A percentile compares a stretch with the other conserved stretches of the same genome.
These are phyloP conservation scores for Melanotaenia parkinsoni DNA, from an alignment of 2,797 vertebrate genomes.

Conservation along the genomic window DNA sequence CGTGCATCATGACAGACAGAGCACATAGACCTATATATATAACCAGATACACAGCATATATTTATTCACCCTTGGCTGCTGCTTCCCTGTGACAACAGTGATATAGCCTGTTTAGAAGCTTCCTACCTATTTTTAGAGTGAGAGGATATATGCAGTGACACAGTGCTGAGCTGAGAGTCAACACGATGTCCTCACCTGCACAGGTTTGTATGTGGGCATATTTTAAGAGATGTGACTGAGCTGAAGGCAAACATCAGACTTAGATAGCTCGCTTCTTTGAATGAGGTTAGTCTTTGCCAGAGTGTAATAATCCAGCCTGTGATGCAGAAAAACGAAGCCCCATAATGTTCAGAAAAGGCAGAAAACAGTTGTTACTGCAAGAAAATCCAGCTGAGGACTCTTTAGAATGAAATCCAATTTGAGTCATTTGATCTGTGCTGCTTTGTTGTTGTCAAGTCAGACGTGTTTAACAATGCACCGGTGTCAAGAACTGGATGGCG, in stretches of 20 bases:
- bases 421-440: constrained; percentile 7
- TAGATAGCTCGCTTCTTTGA: background rate
- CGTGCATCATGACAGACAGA: constrained; percentile 16
- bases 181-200: constrained; percentile 38
- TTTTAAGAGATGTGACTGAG: constrained; percentile 6
- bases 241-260: background rate
- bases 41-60: constrained; percentile 26
- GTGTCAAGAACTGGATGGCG: background rate
- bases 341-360: background rate
- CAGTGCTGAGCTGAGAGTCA: constrained; percentile 52
- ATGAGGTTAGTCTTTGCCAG: constrained; percentile 1
- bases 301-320: background rate
- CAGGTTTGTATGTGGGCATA: constrained; percentile 1
- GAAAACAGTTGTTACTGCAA: background rate
- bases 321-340: background rate
- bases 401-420: constrained; percentile 11
- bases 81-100: constrained; percentile 22
- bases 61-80: constrained; percentile 38
- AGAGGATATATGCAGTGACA: constrained; percentile 48
- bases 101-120: constrained; percentile 36
- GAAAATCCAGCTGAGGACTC: background rate
- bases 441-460: constrained; percentile 13
- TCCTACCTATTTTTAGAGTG: constrained; percentile 59
- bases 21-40: constrained; percentile 27
- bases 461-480: constrained; percentile 7